These are phyloP conservation scores for Scatophagus argus DNA, from an alignment of 2,113 vertebrate species.

Conservation along the genomic window DNA sequence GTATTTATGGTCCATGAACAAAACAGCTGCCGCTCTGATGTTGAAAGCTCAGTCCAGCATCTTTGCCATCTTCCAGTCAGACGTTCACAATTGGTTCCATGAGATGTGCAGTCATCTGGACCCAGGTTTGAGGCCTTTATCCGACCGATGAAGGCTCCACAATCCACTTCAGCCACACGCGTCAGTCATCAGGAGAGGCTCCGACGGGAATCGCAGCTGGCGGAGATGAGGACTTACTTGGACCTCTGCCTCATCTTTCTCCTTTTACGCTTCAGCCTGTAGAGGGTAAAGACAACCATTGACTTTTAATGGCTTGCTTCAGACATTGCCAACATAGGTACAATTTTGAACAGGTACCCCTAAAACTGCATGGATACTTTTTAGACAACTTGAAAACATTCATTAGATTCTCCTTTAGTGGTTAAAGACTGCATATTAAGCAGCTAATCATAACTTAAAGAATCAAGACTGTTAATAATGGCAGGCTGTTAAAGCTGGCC, in stretches of 20 bases:
- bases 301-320: neutral
- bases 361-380: neutral
- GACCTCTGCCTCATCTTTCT: slow-evolving; percentile 98
- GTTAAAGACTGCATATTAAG: neutral
- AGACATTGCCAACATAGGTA: too few species aligned
- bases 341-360: too few species aligned
- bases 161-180: neutral
- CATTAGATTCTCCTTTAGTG: neutral
- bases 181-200: slow-evolving; percentile 34
- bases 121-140: neutral
- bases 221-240: slow-evolving; percentile 84
- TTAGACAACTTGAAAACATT: too few species aligned
- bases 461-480: neutral
- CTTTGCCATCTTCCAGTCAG: slow-evolving; percentile 38
- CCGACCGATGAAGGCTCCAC: slow-evolving; percentile 1
- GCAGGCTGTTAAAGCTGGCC: neutral
- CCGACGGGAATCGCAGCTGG: slow-evolving; percentile 57
- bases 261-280: slow-evolving; percentile 96
- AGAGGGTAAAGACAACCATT: too few species aligned
- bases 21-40: slow-evolving; percentile 56
- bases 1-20: slow-evolving; percentile 70
- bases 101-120: neutral
- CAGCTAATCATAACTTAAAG: neutral
- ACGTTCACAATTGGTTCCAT: neutral
- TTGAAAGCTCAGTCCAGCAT: slow-evolving; percentile 36